These are phyloP conservation scores for Paramormyrops hopkinsi DNA, from an alignment of 2,797 vertebrate genomes.

Conservation along the genomic window DNA sequence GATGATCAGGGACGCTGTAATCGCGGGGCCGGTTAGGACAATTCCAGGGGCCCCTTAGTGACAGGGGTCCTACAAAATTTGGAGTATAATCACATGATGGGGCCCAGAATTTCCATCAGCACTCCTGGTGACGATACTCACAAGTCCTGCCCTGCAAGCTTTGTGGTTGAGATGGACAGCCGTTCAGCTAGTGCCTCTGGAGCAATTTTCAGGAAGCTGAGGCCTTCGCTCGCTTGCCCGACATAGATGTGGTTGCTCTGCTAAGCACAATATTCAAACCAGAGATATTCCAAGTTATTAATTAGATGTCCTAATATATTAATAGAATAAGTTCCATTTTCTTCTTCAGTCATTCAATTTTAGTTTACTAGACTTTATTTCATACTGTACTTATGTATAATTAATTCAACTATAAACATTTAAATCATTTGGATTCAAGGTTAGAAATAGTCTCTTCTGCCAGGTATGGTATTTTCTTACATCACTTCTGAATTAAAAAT, in stretches of 20 bases:
- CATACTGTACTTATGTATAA: background rate
- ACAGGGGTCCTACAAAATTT: background rate
- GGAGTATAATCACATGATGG: background rate
- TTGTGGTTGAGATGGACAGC: background rate
- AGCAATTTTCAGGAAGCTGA: background rate
- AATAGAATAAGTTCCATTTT: background rate
- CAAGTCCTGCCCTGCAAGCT: background rate
- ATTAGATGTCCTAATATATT: background rate
- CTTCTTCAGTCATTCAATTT: background rate
- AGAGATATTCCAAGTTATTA: background rate
- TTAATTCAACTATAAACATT: background rate
- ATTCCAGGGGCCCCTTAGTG: background rate
- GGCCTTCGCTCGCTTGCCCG: background rate
- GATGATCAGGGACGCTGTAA: background rate
- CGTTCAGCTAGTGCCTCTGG: background rate
- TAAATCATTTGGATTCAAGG: background rate
- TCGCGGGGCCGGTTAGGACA: background rate
- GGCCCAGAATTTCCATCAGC: background rate
- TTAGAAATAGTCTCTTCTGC: background rate
- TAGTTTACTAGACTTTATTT: background rate
- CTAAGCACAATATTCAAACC: background rate
- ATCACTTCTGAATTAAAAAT: background rate
- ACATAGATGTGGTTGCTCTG: background rate
- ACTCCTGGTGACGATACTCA: background rate
- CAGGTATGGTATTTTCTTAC: background rate